Evolutionary conservation across 2,888 invertebrate species (phyloP).

Genomic region (Temnothorax rugatulus): DNA sequence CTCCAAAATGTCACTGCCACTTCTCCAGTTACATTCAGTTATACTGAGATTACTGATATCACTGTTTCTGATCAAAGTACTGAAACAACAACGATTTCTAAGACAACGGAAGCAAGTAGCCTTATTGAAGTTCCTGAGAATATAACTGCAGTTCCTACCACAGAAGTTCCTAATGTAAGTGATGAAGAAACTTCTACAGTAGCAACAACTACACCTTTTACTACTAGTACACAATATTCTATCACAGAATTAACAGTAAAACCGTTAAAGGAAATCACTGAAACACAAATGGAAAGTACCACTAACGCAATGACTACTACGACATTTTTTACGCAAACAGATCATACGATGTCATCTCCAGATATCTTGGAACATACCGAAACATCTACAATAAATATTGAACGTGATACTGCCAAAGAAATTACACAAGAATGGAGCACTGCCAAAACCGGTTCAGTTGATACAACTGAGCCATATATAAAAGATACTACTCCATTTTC

Average conservation of each 20-base stretch:
- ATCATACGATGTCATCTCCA: constrained; percentile 19
- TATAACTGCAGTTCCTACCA: constrained; percentile 39
- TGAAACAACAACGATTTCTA: constrained; percentile 35
- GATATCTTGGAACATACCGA: constrained; percentile 7
- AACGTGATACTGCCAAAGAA: constrained; percentile 32
- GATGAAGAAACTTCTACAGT: constrained; percentile 11
- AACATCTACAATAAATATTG: constrained; percentile 39
- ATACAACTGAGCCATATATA: constrained; percentile 20
- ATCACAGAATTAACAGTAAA: constrained; percentile 48
- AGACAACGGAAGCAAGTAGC: constrained; percentile 6
- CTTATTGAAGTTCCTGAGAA: constrained; percentile 39
- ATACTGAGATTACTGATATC: constrained; percentile 27
- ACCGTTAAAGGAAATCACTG: constrained; percentile 43
- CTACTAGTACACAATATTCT: constrained; percentile 6
- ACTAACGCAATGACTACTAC: not conserved
- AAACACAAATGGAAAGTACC: constrained; percentile 4
- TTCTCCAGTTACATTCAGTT: not conserved
- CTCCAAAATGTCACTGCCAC: not conserved
- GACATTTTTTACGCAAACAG: not conserved
- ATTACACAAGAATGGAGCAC: constrained; percentile 40
- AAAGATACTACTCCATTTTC: constrained; percentile 26
- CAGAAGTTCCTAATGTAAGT: constrained; percentile 41
- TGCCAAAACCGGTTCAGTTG: not conserved
- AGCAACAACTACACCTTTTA: constrained; percentile 6
- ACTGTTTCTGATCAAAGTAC: not conserved